Base-by-base conservation (phyloP, 2,888 invertebrate genomes). In the Tillus elongatus region DNA sequence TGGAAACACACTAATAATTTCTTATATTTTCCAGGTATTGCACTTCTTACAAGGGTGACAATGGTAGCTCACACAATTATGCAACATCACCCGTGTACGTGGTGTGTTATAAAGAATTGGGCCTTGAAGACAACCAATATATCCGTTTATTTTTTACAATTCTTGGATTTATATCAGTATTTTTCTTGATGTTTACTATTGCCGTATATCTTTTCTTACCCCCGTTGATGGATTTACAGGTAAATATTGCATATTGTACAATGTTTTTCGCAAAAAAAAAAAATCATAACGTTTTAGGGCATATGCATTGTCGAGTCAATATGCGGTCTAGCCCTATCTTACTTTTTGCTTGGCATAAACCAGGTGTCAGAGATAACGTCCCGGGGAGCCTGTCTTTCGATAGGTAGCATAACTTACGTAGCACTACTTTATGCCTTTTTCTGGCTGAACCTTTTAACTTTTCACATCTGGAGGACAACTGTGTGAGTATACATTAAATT, bases 391-490 rank as follows among this genome's bases (percentile, higher is more conserved):
- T 79, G 79, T 52, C 58, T 72, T 1, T 51, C 69, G 6, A 61
- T 71, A 49, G 78, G 54, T 1, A 59, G 53, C 33, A 33, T 53
- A 9, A 51, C 47, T 26, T 61, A 60, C 37, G 47, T 54, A 6
- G 6, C 75, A 60, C 76, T 79, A 66, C 64, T 81, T 55, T 71
- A 75, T 2, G 72, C 77, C n/a, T 82, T 82, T 62, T 79, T 79
- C 55, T 82, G 82, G 82, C 65, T 81, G 62, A 80, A 79, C 52
- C 68, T 79, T 3, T 72, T 79, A 13, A 72, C 77, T 24, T 74
- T 80, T 46, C 80, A 82, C 54, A 72, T 81, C 36, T 82, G 75
- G 69, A 70, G 74, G 49, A 69, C 70, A 9, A 73, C 75, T 2
- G 67, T 73, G 82, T 82, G 66, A 75, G 79, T 72, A 50, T 33